phyloP scores from a whole-genome alignment of 2,888 invertebrate genomes.

The Cylindroiulus punctatus region DNA sequence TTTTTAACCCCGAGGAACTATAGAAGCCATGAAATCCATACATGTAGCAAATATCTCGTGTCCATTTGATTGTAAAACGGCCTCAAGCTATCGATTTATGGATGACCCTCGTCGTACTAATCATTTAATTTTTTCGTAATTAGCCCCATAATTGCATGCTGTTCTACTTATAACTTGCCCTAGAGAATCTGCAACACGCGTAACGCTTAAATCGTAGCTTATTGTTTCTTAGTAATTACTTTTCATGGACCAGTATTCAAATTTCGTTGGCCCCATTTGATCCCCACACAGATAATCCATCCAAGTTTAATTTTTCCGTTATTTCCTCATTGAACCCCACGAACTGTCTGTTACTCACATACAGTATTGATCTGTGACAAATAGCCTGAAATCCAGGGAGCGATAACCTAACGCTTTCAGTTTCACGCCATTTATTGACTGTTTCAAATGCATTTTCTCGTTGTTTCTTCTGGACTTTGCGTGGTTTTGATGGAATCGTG shows the following conservation, averaged over 20 bases:
- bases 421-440: background rate
- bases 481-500: background rate
- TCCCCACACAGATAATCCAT: background rate
- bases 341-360: background rate
- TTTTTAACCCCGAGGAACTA: too few relatives aligned
- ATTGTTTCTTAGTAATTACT: slow-evolving; percentile 18
- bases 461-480: background rate
- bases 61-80: too few relatives aligned
- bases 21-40: too few relatives aligned
- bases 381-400: background rate
- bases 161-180: too few relatives aligned
- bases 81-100: too few relatives aligned
- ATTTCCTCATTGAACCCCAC: background rate
- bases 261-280: background rate
- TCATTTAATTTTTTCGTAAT: too few relatives aligned
- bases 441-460: background rate
- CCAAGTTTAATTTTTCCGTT: background rate
- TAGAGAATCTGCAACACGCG: background rate
- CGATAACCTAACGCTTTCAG: background rate
- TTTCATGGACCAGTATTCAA: background rate
- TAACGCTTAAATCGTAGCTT: background rate
- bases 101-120: too few relatives aligned
- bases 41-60: too few relatives aligned
- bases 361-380: background rate
- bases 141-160: too few relatives aligned